Base-by-base conservation (phyloP, 1,140 invertebrate genomes). In the Diorhabda elongata region DNA sequence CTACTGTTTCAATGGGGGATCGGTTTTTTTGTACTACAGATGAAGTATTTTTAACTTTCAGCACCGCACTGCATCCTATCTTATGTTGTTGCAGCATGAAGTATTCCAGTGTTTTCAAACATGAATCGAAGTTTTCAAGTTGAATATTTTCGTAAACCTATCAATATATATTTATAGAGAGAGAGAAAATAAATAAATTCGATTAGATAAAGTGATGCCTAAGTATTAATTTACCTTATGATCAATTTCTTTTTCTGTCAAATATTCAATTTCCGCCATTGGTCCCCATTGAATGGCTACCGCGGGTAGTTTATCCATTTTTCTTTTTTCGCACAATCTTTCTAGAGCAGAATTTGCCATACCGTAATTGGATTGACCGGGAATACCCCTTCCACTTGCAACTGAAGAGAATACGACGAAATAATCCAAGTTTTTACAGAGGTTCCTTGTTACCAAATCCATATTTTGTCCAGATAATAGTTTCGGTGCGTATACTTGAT, bases 41-140 rank as follows among this genome's bases (percentile, higher is more conserved):
- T 8, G 84, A 83, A 84, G 83, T 2, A 80, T 78, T 66, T 84
- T 82, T 80, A 90, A 91, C 75, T 92, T 90, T 4, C 89, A 91
- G 2, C 90, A 87, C 0, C 92, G 91, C 91, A 73, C 90, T 92
- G 0, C 91, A 87, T 2, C 94, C 89, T 47, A 95, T 87, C 42
- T 87, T 81, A 43, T 85, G 75, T 4, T 82, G 73, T 70, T 88
- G 86, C 62, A 85, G 86, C 26, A 96, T 79, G 80, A 96, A 91
- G 52, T 84, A 83, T 76, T 90, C 89, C 44, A 90, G 71, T 4
- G 86, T 81, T 68, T 85, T 80, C 2, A 96, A 82, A 82, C 93
- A 96, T 0, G 90, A 93, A 0, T 86, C 0, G 86, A 96, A 93
- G 74, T 90, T 85, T 81, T 96, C 94, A 71, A 93, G 92, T 11